Evolutionary conservation across 2,888 invertebrate genomes (phyloP).

Genomic region (Octodonta nipae): DNA sequence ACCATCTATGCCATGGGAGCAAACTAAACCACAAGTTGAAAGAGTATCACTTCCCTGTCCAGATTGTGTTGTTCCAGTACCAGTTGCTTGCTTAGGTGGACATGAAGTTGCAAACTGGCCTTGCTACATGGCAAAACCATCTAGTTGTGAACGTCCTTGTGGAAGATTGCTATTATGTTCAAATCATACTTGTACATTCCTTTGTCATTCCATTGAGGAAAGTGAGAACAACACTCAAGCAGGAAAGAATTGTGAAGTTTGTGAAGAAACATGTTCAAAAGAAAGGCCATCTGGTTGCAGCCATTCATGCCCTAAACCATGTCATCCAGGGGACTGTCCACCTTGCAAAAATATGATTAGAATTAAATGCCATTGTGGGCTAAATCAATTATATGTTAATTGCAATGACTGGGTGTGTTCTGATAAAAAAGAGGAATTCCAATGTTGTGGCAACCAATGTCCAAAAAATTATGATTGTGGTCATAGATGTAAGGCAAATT

Average conservation of each 20-base stretch:
- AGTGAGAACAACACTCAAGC: too few species aligned
- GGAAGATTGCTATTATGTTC: constrained; percentile 57
- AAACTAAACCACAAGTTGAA: constrained; percentile 34
- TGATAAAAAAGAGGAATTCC: constrained; percentile 35
- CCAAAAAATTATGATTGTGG: constrained; percentile 76
- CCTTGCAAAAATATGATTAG: constrained; percentile 59
- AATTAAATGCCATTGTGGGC: constrained; percentile 68
- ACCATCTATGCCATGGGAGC: constrained; percentile 55
- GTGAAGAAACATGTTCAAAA: constrained; percentile 46
- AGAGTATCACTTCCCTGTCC: constrained; percentile 52
- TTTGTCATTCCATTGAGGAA: constrained; percentile 62
- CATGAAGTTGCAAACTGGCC: constrained; percentile 57
- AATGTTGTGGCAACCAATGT: constrained; percentile 70
- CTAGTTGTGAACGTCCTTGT: constrained; percentile 71
- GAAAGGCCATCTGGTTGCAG: constrained; percentile 58
- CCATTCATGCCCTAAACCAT: constrained; percentile 56
- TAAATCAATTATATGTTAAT: constrained; percentile 59
- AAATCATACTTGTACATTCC: constrained; percentile 59
- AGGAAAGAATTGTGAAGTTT: constrained; percentile 43
- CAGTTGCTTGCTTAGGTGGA: constrained; percentile 55
- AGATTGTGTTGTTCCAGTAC: constrained; percentile 54
- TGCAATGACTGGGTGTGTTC: constrained; percentile 56
- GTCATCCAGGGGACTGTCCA: constrained; percentile 62
- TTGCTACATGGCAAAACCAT: constrained; percentile 54
- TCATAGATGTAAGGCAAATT: constrained; percentile 62